Evolutionary conservation across 2,113 vertebrate species (phyloP).

Genomic region (Pelvicachromis taeniatus): DNA sequence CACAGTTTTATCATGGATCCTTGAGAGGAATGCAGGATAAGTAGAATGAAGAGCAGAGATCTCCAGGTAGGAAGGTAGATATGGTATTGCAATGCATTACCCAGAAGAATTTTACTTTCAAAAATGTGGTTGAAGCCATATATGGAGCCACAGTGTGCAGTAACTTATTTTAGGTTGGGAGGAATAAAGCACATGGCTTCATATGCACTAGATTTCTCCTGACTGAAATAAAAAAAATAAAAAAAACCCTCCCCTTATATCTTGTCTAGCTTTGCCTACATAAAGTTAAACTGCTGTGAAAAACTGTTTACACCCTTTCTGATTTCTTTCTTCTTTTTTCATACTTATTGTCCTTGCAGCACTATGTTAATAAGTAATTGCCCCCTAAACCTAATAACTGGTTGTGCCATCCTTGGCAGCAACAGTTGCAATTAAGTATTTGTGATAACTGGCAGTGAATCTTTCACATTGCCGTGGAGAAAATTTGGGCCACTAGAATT

Average conservation of each 20-base stretch:
- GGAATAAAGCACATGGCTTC: background rate
- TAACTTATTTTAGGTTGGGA: background rate
- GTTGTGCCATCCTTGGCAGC: background rate
- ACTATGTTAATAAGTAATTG: background rate
- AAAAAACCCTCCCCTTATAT: background rate
- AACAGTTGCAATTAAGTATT: background rate
- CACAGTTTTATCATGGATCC: background rate
- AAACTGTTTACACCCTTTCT: background rate
- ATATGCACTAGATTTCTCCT: background rate
- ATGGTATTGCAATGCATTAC: background rate
- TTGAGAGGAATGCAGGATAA: background rate
- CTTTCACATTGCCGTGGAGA: background rate
- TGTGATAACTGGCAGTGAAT: background rate
- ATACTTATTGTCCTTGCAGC: background rate
- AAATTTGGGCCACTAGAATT: background rate
- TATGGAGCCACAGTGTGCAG: background rate
- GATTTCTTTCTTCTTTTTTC: fast-evolving
- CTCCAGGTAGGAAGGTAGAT: background rate
- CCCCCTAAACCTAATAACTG: background rate
- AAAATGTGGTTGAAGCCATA: background rate
- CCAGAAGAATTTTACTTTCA: background rate
- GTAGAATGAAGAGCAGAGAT: background rate
- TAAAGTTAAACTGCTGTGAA: background rate
- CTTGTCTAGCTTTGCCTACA: background rate
- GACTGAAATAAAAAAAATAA: background rate